Evolutionary conservation across 2,888 invertebrate genomes (phyloP), one percentile per base, ranked within the genome.

Genomic region (Cremastinae sp.): DNA sequence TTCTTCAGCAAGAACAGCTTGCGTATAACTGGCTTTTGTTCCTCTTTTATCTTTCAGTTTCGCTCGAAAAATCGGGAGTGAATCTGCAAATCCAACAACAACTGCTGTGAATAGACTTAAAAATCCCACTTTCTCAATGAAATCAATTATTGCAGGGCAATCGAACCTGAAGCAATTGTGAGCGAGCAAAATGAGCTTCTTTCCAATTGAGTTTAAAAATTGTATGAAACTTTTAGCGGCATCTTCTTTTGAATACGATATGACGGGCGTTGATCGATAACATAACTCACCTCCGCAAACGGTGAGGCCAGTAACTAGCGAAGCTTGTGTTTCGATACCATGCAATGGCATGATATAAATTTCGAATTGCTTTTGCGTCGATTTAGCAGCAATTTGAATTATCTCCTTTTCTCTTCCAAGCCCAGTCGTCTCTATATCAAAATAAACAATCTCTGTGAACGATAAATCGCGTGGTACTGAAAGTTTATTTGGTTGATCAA

Each of bases 101-200:
- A 18, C 39, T 10, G 49, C 22, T 9, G 41, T 8, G 35, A 58
- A 66, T 43, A 58, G 41, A 12, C 58, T 37, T n/a, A 58, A 45
- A 9, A 5, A 20, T 7, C 51, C 58, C 56, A 9, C 39, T 20
- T 22, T 18, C 16, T 55, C 37, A 18, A 66, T 22, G 8, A 66
- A 59, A 14, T 0, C 35, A 8, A 72, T 47, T 35, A 72, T 58
- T 22, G 62, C 14, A 9, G 65, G 58, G 7, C 47, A 47, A 51
- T 73, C 66, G 41, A 73, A 73, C 59, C 20, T 66, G 37, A 64
- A 56, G 14, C 73, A 55, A 64, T 73, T 73, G 39, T 73, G 73
- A 14, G 59, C 73, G 20, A 64, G 22, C 41, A 73, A 59, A 35
- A 73, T 56, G n/a, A 61, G 28, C 12, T 53, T 58, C 1, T 41